These are phyloP conservation scores for Zygaena filipendulae DNA, from an alignment of 2,888 invertebrate species.

Conservation along the genomic window DNA sequence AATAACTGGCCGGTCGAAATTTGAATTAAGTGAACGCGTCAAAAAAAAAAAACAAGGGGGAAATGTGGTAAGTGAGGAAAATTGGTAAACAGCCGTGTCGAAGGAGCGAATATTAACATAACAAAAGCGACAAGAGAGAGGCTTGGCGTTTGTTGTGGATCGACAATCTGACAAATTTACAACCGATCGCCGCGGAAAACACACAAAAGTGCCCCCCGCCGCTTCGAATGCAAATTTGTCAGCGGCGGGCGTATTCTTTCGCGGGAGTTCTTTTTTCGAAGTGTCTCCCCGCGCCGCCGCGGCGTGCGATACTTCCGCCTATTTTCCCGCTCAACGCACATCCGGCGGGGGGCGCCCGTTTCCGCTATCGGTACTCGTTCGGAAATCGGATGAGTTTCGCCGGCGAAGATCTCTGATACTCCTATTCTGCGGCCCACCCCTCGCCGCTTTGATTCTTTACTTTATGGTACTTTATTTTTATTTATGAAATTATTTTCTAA, in stretches of 20 bases:
- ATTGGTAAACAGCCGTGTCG: constrained; percentile 9
- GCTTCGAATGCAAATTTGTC: constrained; percentile 64
- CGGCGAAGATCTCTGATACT: constrained; percentile 17
- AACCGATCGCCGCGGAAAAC: constrained; percentile 50
- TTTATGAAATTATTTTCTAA: too few species aligned
- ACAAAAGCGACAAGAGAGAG: constrained; percentile 50
- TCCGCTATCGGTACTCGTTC: constrained; percentile 47
- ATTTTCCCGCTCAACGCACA: constrained; percentile 64
- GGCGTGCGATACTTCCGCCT: constrained; percentile 61
- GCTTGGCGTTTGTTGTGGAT: constrained; percentile 49
- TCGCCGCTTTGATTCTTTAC: constrained; percentile 21
- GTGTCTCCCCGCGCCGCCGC: too few species aligned
- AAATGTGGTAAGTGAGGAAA: not conserved
- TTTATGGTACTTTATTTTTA: constrained; percentile 9
- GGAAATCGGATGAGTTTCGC: constrained; percentile 50
- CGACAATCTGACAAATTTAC: constrained; percentile 64
- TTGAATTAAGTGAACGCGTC: too few species aligned
- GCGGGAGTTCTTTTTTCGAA: constrained; percentile 27
- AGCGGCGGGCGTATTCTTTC: constrained; percentile 44
- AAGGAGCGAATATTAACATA: constrained; percentile 47
- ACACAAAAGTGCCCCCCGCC: constrained; percentile 60
- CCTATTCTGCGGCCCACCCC: constrained; percentile 13
- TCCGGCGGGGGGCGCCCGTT: constrained; percentile 47
- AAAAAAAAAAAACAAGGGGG: too few species aligned
- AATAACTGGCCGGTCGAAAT: too few species aligned